A percentile compares a stretch with the other conserved stretches of the same genome.
These are phyloP conservation scores for Ctenicera cuprea DNA, from an alignment of 2,888 invertebrate species.

Conservation along the genomic window DNA sequence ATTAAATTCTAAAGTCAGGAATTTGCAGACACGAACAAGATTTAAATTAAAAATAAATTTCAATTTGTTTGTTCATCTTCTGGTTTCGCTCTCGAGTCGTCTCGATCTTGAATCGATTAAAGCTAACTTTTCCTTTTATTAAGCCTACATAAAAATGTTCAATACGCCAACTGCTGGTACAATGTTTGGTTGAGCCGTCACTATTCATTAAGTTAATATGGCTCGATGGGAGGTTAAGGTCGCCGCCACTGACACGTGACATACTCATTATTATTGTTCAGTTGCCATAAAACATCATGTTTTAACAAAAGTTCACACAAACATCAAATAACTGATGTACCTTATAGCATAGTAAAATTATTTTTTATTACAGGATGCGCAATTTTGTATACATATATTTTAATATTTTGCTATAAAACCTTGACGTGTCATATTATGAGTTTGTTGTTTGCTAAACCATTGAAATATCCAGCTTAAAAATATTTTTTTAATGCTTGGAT, in stretches of 20 bases:
- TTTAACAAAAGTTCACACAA: constrained; percentile 25
- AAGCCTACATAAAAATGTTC: constrained; percentile 17
- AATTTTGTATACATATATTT: too few species aligned
- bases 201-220: constrained; percentile 30
- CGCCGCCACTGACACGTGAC: constrained; percentile 32
- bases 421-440: too few species aligned
- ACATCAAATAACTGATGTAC: not conserved
- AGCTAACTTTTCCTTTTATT: constrained; percentile 26
- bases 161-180: constrained; percentile 4
- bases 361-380: not conserved
- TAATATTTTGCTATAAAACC: too few species aligned
- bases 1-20: not conserved
- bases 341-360: constrained; percentile 4
- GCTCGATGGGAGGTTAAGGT: constrained; percentile 36
- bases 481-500: too few species aligned
- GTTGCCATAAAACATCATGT: constrained; percentile 14
- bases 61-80: constrained; percentile 13
- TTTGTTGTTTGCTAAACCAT: too few species aligned
- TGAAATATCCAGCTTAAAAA: too few species aligned
- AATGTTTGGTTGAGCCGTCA: constrained; percentile 15
- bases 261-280: constrained; percentile 27
- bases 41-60: too few species aligned
- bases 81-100: not conserved
- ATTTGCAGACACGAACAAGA: not conserved
- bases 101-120: not conserved